Evolutionary conservation across 2,888 invertebrate genomes (phyloP), one percentile per base, ranked within the genome.

Genomic region (Laothoe populi): DNA sequence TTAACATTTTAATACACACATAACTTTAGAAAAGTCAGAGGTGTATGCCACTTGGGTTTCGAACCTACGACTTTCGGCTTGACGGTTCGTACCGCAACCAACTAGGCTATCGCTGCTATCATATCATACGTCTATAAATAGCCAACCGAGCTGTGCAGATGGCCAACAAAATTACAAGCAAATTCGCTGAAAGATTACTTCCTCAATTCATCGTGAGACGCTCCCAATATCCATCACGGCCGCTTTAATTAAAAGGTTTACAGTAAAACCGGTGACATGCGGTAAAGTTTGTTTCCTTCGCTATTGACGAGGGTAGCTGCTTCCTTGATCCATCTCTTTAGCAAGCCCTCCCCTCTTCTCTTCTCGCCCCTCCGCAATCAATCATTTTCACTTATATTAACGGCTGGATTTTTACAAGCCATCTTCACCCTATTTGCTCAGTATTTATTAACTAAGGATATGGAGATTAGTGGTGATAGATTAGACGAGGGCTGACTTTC

Each of bases 381-480:
- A 84, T 85, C 83, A 82, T 82, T 79, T 72, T 78, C 77, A 74
- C 75, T 81, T 77, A 58, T 58, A 58, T 58, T 62, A 62, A 58
- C 19, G 48, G 26, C 24, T 48, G 59, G 63, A 59, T 59, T 59
- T 63, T 63, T 63, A 59, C 53, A 63, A 59, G 60, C 44, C 38
- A 44, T 21, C 63, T 42, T 26, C 49, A 21, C 45, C 26, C 35
- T 57, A 44, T 61, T 61, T 57, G 35, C 58, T 24, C 21, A 46
- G 59, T 66, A 64, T 48, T 66, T 62, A 66, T 64, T 60, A 59
- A 53, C 38, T 59, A 5, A 26, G 38, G 48, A 60, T 40, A 42
- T 26, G 38, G 40, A 21, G 60, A 53, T 60, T 53, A 53, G 53
- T 35, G 10, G 35, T 19, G 31, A 53, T 53, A 21, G 53, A 53